Percentiles rank a stretch among this genome's conserved stretches.
phyloP scores from a whole-genome alignment of 1,140 invertebrate genomes.

The Doryteuthis pealeii region DNA sequence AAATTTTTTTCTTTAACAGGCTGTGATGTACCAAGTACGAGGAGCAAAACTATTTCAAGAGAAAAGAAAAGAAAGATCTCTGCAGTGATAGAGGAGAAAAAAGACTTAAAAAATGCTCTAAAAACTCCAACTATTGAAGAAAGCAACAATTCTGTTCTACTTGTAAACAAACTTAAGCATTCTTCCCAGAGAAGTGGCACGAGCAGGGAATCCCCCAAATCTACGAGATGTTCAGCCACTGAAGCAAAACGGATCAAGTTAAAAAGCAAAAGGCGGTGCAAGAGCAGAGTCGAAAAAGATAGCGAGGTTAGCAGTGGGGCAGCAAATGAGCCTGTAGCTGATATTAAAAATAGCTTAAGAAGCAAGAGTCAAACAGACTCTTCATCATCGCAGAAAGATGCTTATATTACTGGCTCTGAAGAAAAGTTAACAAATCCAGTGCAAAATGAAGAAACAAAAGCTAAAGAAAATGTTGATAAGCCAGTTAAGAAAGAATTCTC shows the following conservation, averaged over 20 bases:
- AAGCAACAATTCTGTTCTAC: too few relatives aligned
- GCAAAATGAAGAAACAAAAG: slow-evolving; percentile 5
- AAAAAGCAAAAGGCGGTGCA: too few relatives aligned
- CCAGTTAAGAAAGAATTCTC: neutral
- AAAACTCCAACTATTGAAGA: too few relatives aligned
- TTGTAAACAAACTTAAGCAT: too few relatives aligned
- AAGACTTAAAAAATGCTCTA: neutral
- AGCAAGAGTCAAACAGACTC: neutral
- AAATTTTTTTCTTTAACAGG: neutral
- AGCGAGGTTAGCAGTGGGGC: neutral
- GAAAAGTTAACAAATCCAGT: neutral
- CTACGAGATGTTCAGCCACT: too few relatives aligned
- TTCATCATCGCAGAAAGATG: too few relatives aligned
- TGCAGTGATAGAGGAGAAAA: neutral
- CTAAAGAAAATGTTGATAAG: neutral
- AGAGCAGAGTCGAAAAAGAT: too few relatives aligned
- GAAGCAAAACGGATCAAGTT: too few relatives aligned
- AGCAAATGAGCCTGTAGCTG: neutral
- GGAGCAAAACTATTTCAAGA: neutral
- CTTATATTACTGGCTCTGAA: neutral
- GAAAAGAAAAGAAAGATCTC: slow-evolving; percentile 3
- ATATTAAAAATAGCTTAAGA: neutral
- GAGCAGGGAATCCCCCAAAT: too few relatives aligned
- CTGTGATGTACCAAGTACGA: slow-evolving; percentile 3
- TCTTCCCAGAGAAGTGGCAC: too few relatives aligned